Percentiles rank a stretch among this genome's conserved stretches.
Evolutionary conservation across 1,140 invertebrate genomes (phyloP).

Genomic region (Drosophila ficusphila): DNA sequence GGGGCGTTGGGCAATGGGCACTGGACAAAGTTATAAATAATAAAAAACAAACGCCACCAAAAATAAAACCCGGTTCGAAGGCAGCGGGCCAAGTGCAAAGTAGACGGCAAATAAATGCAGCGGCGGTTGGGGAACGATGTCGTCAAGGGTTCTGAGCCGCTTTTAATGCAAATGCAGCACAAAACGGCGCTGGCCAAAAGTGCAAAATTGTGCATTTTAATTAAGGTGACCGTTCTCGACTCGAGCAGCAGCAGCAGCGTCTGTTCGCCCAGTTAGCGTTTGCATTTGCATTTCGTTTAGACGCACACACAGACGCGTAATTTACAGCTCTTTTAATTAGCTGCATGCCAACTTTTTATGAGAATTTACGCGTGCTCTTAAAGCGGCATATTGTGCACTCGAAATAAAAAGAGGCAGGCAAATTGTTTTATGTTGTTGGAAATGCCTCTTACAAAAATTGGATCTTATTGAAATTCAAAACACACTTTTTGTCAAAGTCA

Average conservation of each 20-base stretch:
- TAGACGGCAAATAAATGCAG: slow-evolving; percentile 77
- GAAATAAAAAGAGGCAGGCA: background rate
- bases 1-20: slow-evolving; percentile 3
- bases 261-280: slow-evolving; percentile 41
- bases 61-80: slow-evolving; percentile 63
- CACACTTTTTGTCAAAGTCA: too few species aligned
- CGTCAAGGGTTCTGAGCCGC: slow-evolving; percentile 52
- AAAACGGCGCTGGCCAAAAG: slow-evolving; percentile 69
- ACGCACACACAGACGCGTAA: slow-evolving; percentile 52
- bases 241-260: slow-evolving; percentile 15
- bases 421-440: too few species aligned
- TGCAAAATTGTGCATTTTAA: slow-evolving; percentile 83
- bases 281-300: slow-evolving; percentile 72
- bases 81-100: slow-evolving; percentile 59
- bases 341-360: slow-evolving; percentile 75
- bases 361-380: slow-evolving; percentile 78
- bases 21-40: slow-evolving; percentile 56
- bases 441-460: too few species aligned
- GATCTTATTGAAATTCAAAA: too few species aligned
- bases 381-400: slow-evolving; percentile 63
- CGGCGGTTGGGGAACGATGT: slow-evolving; percentile 54
- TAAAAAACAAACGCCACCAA: slow-evolving; percentile 51
- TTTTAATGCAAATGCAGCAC: slow-evolving; percentile 82
- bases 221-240: slow-evolving; percentile 77
- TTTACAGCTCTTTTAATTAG: slow-evolving; percentile 82